Evolutionary conservation across 1,140 invertebrate species (phyloP).

Genomic region (Littorina saxatilis): DNA sequence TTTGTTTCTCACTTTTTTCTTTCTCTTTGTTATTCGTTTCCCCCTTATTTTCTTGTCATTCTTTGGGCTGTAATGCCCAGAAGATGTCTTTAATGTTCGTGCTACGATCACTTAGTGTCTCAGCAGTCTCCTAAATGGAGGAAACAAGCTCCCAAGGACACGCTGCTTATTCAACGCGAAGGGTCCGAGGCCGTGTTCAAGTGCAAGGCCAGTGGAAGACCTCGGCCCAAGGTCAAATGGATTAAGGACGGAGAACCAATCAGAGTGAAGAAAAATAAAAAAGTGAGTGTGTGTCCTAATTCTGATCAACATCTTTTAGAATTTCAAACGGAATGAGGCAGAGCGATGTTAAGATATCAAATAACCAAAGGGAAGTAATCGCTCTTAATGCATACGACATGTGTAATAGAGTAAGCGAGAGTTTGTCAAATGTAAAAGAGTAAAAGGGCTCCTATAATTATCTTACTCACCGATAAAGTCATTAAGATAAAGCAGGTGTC

Average conservation of each 20-base stretch:
- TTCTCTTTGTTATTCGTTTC: background rate
- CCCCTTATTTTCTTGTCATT: background rate
- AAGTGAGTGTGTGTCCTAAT: slow-evolving; percentile 8
- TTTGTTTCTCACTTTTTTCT: background rate
- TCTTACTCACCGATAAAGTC: no score
- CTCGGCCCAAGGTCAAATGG: slow-evolving; percentile 33
- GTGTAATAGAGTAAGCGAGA: no score
- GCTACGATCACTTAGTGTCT: background rate
- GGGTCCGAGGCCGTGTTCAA: slow-evolving; percentile 27
- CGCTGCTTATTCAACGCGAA: slow-evolving; percentile 29
- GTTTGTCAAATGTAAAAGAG: no score
- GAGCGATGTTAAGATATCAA: no score
- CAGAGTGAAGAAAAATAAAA: slow-evolving; percentile 26
- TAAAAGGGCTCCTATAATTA: no score
- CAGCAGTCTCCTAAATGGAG: slow-evolving; percentile 13
- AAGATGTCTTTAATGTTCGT: background rate
- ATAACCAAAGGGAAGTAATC: no score
- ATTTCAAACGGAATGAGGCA: no score
- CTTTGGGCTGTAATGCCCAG: background rate
- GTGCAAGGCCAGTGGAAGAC: slow-evolving; percentile 28
- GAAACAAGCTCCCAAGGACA: slow-evolving; percentile 25
- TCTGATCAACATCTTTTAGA: no score
- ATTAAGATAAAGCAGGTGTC: no score
- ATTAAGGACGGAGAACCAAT: slow-evolving; percentile 27
- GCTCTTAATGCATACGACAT: no score